Conservation (phyloP, 2,113 vertebrate genomes). For the Neolamprologus cancellatus region DNA sequence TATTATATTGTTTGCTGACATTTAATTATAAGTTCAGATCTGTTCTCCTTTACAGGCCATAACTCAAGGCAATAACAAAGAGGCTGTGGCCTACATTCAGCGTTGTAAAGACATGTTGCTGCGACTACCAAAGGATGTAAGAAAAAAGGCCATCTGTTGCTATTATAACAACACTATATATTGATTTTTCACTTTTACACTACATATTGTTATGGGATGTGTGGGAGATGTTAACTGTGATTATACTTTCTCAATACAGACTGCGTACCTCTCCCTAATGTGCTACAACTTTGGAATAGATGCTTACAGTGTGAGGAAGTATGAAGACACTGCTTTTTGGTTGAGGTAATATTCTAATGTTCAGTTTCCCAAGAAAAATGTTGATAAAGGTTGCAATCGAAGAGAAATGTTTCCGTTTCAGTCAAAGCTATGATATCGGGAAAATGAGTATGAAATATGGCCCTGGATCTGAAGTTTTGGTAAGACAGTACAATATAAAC, state of each 20-base stretch:
- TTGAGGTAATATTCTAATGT: constrained; percentile 76
- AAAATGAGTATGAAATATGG: constrained; percentile 74
- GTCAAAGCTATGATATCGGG: constrained; percentile 88
- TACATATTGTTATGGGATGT: constrained; percentile 1
- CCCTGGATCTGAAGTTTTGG: constrained; percentile 75
- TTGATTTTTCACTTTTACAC: not conserved
- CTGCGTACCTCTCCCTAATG: constrained; percentile 79
- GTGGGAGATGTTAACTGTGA: not conserved
- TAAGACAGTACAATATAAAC: constrained; percentile 46
- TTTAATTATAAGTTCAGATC: not conserved
- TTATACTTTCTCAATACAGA: constrained; percentile 61
- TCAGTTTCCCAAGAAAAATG: not conserved
- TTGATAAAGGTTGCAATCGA: not conserved
- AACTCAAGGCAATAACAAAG: constrained; percentile 78
- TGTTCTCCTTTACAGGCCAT: constrained; percentile 73
- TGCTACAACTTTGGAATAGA: constrained; percentile 93
- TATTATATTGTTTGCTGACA: constrained; percentile 12
- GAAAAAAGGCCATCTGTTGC: not conserved
- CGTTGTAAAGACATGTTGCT: constrained; percentile 87
- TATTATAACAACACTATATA: not conserved
- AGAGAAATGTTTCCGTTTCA: constrained; percentile 4
- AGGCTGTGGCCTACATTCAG: constrained; percentile 68
- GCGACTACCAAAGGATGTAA: constrained; percentile 82
- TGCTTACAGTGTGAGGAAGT: constrained; percentile 70
- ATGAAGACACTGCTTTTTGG: constrained; percentile 86